Percentiles rank a stretch among this genome's conserved stretches.
phyloP scores from a whole-genome alignment of 2,888 invertebrate genomes.

The Acronicta leporina region DNA sequence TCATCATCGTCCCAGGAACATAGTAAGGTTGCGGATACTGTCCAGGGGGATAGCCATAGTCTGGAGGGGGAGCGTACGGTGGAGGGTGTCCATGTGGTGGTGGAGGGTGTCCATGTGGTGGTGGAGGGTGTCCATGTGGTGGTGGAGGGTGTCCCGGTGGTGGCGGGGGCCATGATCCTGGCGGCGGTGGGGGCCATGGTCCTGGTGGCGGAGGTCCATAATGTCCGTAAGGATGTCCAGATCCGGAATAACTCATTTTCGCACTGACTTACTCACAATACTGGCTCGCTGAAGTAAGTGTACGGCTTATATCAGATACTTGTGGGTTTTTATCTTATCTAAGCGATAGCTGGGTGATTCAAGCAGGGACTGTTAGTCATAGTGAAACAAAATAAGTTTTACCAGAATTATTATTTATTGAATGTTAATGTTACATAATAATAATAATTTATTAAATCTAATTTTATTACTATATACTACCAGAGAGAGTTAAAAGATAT shows the following conservation, averaged over 20 bases:
- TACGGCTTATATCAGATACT: slow-evolving; percentile 49
- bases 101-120: slow-evolving; percentile 42
- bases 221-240: slow-evolving; percentile 54
- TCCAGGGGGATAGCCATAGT: slow-evolving; percentile 57
- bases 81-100: not conserved
- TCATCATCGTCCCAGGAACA: slow-evolving; percentile 78
- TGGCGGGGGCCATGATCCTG: slow-evolving; percentile 1
- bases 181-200: slow-evolving; percentile 39
- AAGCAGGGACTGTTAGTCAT: slow-evolving; percentile 19
- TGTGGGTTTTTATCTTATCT: slow-evolving; percentile 58
- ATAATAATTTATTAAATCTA: slow-evolving; percentile 57
- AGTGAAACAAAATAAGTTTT: slow-evolving; percentile 43
- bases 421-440: slow-evolving; percentile 51
- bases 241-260: slow-evolving; percentile 74
- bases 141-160: slow-evolving; percentile 44
- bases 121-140: slow-evolving; percentile 44
- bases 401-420: slow-evolving; percentile 47
- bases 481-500: slow-evolving; percentile 20
- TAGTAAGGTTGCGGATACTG: slow-evolving; percentile 73
- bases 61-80: slow-evolving; percentile 54
- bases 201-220: slow-evolving; percentile 64
- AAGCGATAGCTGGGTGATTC: slow-evolving; percentile 48
- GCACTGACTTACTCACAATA: slow-evolving; percentile 38
- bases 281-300: slow-evolving; percentile 25
- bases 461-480: slow-evolving; percentile 25